These are phyloP conservation scores for Tetrax tetrax DNA, from an alignment of 2,113 vertebrate genomes.

Conservation along the genomic window DNA sequence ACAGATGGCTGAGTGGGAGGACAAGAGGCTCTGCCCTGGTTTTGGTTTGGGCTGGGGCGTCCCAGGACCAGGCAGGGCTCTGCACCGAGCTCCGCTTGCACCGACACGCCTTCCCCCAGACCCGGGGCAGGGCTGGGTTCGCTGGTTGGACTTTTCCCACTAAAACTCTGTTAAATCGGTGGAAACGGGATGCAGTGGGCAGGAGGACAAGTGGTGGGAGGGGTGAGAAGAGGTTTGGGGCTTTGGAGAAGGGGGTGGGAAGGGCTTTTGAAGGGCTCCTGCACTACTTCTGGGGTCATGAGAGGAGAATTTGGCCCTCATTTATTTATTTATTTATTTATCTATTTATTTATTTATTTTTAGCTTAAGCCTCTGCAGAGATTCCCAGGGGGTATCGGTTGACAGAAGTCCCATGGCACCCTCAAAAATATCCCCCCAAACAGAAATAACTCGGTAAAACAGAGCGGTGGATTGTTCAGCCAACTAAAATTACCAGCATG, in stretches of 20 bases:
- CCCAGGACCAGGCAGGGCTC: not conserved
- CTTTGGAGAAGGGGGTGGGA: rapidly evolving
- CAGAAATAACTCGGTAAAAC: conserved; percentile 19
- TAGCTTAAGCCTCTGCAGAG: not conserved
- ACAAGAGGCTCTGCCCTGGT: not conserved
- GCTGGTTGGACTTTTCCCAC: not conserved
- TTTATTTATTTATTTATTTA: not conserved
- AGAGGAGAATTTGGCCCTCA: conserved; percentile 11
- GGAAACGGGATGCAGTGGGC: not conserved
- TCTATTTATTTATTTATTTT: not conserved
- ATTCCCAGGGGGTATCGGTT: not conserved
- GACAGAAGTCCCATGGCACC: not conserved
- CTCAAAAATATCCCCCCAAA: not conserved
- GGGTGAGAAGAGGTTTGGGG: not conserved
- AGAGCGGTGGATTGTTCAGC: not conserved
- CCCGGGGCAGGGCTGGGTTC: not conserved
- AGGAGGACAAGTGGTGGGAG: not conserved
- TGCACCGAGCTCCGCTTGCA: not conserved
- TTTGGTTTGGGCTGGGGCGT: not conserved
- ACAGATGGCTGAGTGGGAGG: not conserved
- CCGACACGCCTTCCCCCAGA: rapidly evolving
- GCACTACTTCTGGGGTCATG: not conserved
- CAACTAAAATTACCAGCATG: conserved; percentile 30
- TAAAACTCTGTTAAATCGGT: not conserved
- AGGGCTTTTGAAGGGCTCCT: not conserved